Percentiles rank a stretch among this genome's conserved stretches.
These are phyloP conservation scores for Carcina quercana DNA, from an alignment of 2,888 invertebrate genomes.

Conservation along the genomic window DNA sequence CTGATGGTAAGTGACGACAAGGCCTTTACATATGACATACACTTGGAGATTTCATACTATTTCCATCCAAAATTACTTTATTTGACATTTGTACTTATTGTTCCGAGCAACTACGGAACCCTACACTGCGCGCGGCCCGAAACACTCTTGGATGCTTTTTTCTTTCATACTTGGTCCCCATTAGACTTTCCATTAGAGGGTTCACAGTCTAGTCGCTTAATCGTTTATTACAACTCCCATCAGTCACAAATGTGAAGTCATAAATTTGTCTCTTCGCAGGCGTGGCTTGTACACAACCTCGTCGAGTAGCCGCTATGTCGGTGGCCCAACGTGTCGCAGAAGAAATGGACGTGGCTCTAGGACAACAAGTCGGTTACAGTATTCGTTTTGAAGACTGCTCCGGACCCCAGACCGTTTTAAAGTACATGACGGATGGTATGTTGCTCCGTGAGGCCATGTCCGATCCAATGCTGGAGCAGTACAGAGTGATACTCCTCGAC, in stretches of 20 bases:
- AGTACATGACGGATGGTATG: conserved; percentile 99
- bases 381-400: conserved; percentile 99
- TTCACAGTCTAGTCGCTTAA: neutral
- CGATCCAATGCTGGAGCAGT: conserved; percentile 96
- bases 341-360: conserved; percentile 98
- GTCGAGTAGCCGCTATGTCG: conserved; percentile 99
- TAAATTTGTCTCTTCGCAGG: conserved; percentile 1
- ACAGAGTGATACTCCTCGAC: conserved; percentile 96
- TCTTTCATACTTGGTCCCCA: too few species aligned
- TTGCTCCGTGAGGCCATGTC: conserved; percentile 99
- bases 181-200: too few species aligned
- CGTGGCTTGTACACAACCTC: conserved; percentile 97
- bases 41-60: too few species aligned
- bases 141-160: too few species aligned
- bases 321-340: conserved; percentile 99
- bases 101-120: too few species aligned
- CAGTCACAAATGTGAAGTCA: too few species aligned
- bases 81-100: too few species aligned
- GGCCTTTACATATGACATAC: too few species aligned
- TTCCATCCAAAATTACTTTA: too few species aligned
- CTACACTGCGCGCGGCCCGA: too few species aligned
- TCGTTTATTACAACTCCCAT: too few species aligned
- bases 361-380: conserved; percentile 75
- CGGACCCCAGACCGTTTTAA: conserved; percentile 92
- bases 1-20: too few species aligned